A percentile compares a stretch with the other conserved stretches of the same genome.
Conservation (phyloP, 2,797 vertebrate species). For the Mus minutoides region DNA sequence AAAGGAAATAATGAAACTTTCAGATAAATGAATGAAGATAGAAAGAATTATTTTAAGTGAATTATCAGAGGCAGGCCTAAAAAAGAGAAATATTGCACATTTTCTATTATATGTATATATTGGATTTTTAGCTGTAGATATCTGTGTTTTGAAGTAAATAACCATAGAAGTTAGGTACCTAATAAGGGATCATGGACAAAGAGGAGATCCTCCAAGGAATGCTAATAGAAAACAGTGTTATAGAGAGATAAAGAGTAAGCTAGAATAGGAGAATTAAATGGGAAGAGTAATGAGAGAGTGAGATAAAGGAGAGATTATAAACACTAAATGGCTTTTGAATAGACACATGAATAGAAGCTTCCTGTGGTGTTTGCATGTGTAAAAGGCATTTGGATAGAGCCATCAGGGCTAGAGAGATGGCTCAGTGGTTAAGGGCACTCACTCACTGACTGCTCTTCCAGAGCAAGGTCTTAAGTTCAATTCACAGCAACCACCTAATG, state of each 20-base stretch:
- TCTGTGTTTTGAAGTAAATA: background rate
- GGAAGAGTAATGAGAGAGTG: background rate
- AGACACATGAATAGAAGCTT: background rate
- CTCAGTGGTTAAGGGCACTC: no score
- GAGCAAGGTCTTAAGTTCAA: no score
- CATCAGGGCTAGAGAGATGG: no score
- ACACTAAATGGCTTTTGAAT: background rate
- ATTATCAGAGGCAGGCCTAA: no score
- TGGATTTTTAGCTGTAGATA: background rate
- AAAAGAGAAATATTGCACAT: background rate
- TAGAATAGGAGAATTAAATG: background rate
- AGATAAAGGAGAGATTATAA: background rate
- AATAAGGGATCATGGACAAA: background rate
- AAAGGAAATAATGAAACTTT: background rate
- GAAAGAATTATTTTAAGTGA: background rate
- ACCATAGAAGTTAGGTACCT: background rate
- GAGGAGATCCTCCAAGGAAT: background rate
- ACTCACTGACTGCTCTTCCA: no score
- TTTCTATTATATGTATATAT: background rate
- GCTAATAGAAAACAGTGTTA: background rate
- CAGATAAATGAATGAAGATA: background rate
- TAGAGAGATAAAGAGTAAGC: background rate
- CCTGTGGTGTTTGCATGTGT: no score
- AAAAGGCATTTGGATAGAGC: background rate
- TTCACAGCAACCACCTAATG: no score